These are phyloP conservation scores for Drosophila ohnishii DNA, from an alignment of 1,140 invertebrate species.

Conservation along the genomic window DNA sequence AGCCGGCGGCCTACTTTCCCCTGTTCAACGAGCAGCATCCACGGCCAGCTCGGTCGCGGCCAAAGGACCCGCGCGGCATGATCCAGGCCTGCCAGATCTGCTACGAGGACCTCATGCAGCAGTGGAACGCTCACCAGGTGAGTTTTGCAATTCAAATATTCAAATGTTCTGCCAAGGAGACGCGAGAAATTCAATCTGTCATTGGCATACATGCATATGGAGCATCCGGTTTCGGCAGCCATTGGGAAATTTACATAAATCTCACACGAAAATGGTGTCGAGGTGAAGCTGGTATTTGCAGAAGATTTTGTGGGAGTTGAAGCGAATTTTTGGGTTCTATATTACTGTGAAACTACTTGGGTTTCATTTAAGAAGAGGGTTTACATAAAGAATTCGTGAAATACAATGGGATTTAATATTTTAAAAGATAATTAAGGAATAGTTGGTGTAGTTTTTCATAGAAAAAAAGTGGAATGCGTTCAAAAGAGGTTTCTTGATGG, in stretches of 20 bases:
- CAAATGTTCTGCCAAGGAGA: neutral
- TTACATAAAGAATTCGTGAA: neutral
- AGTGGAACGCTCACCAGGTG: constrained; percentile 90
- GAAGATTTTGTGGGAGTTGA: neutral
- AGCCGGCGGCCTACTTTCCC: constrained; percentile 89
- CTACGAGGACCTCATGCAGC: constrained; percentile 90
- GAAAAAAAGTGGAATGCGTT: neutral
- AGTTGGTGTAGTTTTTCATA: neutral
- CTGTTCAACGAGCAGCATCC: constrained; percentile 91
- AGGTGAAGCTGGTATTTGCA: neutral
- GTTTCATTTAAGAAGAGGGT: neutral
- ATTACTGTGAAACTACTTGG: neutral
- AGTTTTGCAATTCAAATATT: constrained; percentile 67
- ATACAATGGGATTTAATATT: neutral
- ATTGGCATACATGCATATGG: constrained; percentile 42
- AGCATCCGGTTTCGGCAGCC: constrained; percentile 19
- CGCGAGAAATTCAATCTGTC: neutral
- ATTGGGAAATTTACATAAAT: constrained; percentile 9
- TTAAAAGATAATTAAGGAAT: neutral
- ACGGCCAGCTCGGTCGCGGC: constrained; percentile 90
- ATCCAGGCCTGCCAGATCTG: constrained; percentile 92
- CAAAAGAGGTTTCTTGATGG: neutral
- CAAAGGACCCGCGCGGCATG: constrained; percentile 91
- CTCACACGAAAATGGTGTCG: constrained; percentile 17
- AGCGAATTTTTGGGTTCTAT: rapidly evolving